Conservation (phyloP, 92 coral and sea anemone genomes). For the Parazoanthus darwini region DNA sequence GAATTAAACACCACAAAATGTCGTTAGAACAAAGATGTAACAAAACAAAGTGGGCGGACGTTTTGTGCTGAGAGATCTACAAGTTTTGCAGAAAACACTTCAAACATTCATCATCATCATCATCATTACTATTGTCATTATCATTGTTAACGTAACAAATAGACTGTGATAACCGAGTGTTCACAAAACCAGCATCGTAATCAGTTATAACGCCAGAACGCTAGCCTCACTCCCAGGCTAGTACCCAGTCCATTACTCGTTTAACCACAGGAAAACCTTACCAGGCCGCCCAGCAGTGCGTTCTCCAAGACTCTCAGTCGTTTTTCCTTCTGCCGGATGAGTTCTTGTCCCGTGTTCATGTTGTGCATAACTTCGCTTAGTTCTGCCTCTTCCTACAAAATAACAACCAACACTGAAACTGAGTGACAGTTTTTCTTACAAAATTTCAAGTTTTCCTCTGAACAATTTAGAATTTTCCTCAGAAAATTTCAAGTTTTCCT, state of each 20-base stretch:
- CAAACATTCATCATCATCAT: no score
- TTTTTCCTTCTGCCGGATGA: conserved; percentile 91
- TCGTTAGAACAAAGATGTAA: no score
- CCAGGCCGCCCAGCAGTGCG: conserved; percentile 85
- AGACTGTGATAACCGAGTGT: no score
- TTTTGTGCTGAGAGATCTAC: no score
- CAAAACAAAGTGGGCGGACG: no score
- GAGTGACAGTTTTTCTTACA: neutral
- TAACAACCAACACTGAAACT: neutral
- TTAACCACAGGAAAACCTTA: conserved; percentile 30
- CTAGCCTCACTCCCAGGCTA: neutral
- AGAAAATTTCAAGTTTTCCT: no score
- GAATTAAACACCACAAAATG: no score
- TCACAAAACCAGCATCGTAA: no score
- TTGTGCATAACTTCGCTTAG: conserved; percentile 87
- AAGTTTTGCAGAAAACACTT: no score
- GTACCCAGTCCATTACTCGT: neutral
- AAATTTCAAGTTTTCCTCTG: neutral
- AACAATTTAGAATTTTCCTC: no score
- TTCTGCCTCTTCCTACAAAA: conserved; percentile 90
- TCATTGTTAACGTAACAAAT: no score
- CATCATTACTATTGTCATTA: no score
- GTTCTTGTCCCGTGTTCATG: conserved; percentile 96
- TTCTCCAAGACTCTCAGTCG: conserved; percentile 89
- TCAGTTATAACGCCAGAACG: neutral